Percentiles rank a stretch among this genome's conserved stretches.
Conservation (phyloP, 2,797 vertebrate species). For the Anisognathus igniventris region DNA sequence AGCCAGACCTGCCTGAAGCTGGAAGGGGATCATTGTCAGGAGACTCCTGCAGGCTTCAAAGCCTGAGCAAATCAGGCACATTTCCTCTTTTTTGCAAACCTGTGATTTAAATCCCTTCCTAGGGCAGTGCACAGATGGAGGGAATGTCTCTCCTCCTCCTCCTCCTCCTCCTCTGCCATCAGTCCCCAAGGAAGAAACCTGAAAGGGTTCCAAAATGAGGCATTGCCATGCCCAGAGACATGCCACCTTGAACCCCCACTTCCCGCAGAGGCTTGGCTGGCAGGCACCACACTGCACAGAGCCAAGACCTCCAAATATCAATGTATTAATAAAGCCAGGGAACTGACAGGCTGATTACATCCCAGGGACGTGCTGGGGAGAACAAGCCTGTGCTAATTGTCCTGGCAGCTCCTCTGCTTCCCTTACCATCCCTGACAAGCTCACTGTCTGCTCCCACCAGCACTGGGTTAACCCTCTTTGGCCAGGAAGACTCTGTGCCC, state of each 20-base stretch:
- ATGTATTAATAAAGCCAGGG: constrained; percentile 10
- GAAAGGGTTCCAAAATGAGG: constrained; percentile 8
- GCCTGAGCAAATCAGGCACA: neutral
- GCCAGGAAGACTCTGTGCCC: neutral
- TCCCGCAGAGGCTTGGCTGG: neutral
- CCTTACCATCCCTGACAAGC: neutral
- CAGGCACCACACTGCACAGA: accelerated
- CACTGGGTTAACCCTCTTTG: neutral
- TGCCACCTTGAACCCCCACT: neutral
- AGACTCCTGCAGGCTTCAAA: neutral
- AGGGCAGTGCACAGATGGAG: constrained; percentile 31
- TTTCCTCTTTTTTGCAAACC: neutral
- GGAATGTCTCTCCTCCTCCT: constrained; percentile 9
- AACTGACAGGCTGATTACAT: neutral
- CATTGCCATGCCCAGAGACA: neutral
- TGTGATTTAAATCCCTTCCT: constrained; percentile 12
- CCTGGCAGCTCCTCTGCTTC: neutral
- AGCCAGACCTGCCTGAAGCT: neutral
- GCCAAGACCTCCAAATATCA: neutral
- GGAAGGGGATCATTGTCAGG: neutral
- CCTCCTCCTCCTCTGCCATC: neutral
- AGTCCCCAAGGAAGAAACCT: neutral
- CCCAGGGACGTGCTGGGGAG: neutral
- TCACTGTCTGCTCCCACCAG: neutral
- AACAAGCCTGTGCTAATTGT: constrained; percentile 39